These are phyloP conservation scores for Chrysochloris asiatica DNA, from an alignment of 2,113 vertebrate genomes.

Conservation along the genomic window DNA sequence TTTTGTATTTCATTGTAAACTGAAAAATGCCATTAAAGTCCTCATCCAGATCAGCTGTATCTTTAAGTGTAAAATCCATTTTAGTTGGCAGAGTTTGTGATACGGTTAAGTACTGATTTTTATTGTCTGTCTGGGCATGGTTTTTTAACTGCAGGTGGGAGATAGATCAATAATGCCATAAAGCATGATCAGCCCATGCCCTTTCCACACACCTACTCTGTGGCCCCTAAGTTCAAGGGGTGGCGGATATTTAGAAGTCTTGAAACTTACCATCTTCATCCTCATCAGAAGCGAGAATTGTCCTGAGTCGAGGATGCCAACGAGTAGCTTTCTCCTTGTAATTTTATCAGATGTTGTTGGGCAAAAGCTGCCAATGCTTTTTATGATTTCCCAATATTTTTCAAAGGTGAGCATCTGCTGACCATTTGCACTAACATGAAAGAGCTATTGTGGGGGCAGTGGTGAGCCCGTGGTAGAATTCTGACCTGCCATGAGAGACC, in stretches of 20 bases:
- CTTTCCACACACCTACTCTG: conserved; percentile 84
- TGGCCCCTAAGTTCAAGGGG: conserved; percentile 63
- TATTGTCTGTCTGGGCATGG: conserved; percentile 90
- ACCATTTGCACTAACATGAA: neutral
- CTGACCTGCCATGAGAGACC: neutral
- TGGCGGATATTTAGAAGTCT: conserved; percentile 47
- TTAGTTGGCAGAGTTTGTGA: conserved; percentile 85
- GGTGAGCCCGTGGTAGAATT: neutral
- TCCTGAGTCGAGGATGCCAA: too few species aligned
- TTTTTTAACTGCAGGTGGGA: conserved; percentile 88
- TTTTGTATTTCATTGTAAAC: conserved; percentile 74
- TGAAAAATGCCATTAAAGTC: conserved; percentile 80
- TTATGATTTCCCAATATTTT: neutral
- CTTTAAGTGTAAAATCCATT: conserved; percentile 90
- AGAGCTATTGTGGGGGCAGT: neutral
- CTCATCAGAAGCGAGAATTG: conserved; percentile 37
- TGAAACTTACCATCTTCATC: conserved; percentile 44
- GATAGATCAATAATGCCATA: conserved; percentile 89
- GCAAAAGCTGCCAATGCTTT: neutral
- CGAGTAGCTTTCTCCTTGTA: neutral
- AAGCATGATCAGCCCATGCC: conserved; percentile 85
- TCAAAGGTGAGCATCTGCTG: neutral
- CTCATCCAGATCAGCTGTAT: conserved; percentile 71
- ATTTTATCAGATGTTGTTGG: neutral
- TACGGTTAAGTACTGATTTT: conserved; percentile 89